Conservation (phyloP, 2,113 vertebrate species). For the Gallinago undulata region DNA sequence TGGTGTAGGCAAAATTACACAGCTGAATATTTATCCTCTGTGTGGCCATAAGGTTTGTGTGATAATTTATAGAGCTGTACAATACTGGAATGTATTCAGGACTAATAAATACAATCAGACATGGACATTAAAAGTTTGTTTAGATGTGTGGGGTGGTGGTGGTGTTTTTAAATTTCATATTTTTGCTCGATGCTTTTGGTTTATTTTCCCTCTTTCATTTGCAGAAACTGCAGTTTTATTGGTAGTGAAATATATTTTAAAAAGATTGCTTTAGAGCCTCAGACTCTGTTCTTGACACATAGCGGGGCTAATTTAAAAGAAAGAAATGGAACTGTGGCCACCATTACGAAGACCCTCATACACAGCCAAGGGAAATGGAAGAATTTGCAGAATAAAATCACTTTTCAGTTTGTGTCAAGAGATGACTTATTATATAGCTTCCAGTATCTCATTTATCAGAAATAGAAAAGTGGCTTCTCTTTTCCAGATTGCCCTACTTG, state of each 20-base stretch:
- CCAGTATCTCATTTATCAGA: not conserved
- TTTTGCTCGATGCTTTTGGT: not conserved
- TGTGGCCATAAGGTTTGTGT: not conserved
- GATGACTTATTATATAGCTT: not conserved
- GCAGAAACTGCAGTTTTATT: not conserved
- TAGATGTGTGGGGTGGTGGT: fast-evolving
- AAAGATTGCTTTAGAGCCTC: not conserved
- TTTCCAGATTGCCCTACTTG: not conserved
- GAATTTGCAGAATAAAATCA: not conserved
- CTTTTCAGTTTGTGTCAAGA: not conserved
- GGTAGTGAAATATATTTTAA: not conserved
- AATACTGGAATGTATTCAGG: not conserved
- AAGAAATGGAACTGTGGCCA: not conserved
- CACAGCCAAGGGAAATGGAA: not conserved
- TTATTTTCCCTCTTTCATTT: not conserved
- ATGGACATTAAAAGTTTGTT: not conserved
- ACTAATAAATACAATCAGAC: not conserved
- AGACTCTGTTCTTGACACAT: not conserved
- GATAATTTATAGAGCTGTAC: not conserved
- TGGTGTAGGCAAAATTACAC: not conserved
- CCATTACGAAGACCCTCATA: not conserved
- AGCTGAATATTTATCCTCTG: not conserved
- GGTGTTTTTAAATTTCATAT: not conserved
- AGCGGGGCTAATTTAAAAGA: not conserved
- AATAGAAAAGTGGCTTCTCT: not conserved